Base-by-base conservation (phyloP, 2,888 invertebrate genomes). In the Catocala nupta region DNA sequence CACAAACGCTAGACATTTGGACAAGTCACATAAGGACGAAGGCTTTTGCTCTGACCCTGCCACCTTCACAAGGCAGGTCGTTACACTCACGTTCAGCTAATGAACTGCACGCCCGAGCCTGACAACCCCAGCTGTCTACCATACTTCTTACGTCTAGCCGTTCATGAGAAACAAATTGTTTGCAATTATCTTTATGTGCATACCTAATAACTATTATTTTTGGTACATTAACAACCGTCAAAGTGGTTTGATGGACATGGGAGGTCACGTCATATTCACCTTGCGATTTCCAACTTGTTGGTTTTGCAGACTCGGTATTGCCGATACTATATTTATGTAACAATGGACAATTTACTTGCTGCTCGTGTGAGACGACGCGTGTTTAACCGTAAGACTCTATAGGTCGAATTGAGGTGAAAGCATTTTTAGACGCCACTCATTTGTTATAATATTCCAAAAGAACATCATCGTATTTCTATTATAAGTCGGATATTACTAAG, bases 21-120 rank as follows among this genome's bases (percentile, higher is more conserved):
- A 77, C 78, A 76, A 84, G 84, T 87, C 88, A 81, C 78, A 82
- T 85, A 86, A 88, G 90, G 87, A 84, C 89, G 83, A 81, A 84
- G 84, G 85, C 82, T 83, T 79, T 81, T 71, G 81, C 84, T 83
- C 82, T 83, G 88, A 86, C 89, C 87, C 86, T 83, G 81, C 83
- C 86, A 86, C 87, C 89, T 89, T 87, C 85, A 75, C 77, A 81
- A 83, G 81, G 80, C 82, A 82, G 90, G 86, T 81, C 90, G 82
- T 90, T 90, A 84, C 89, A 85, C 90, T 86, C 63, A 55, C 55
- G 59, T 70, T 65, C 72, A 64, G 64, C 61, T 65, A 70, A 63
- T 73, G 71, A 73, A 75, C 73, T 70, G 74, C 78, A 75, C 71
- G 78, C 74, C 71, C 73, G 74, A 73, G 75, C 78, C 74, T 74